Conservation (phyloP, 1,140 invertebrate genomes). For the Drosophila nasuta region DNA sequence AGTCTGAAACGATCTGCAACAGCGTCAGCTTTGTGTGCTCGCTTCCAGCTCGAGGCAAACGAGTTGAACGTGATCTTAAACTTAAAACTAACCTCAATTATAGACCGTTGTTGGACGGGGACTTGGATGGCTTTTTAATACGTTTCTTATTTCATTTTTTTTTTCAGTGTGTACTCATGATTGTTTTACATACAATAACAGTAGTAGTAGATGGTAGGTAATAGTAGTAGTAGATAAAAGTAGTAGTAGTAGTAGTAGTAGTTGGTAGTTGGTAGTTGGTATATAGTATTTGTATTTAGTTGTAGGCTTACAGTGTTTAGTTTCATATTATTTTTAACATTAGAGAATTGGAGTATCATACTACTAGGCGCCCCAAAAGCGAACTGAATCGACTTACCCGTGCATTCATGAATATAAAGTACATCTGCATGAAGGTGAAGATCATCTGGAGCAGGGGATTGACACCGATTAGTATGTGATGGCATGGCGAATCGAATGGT, state of each 20-base stretch:
- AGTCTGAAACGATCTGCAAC: not conserved
- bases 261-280: slow-evolving; percentile 41
- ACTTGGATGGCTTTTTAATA: slow-evolving; percentile 36
- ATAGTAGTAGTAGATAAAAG: slow-evolving; percentile 43
- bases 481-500: slow-evolving; percentile 94
- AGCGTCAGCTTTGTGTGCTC: not conserved
- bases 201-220: slow-evolving; percentile 33
- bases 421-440: slow-evolving; percentile 99
- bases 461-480: slow-evolving; percentile 94
- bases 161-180: slow-evolving; percentile 57
- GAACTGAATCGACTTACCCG: slow-evolving; percentile 89
- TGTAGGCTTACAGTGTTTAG: slow-evolving; percentile 67
- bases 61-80: slow-evolving; percentile 38
- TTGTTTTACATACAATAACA: slow-evolving; percentile 61
- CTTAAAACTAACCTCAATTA: slow-evolving; percentile 68
- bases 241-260: slow-evolving; percentile 47
- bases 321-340: not conserved
- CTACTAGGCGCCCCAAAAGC: slow-evolving; percentile 10
- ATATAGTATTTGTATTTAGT: not conserved
- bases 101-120: slow-evolving; percentile 39
- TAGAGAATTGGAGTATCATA: slow-evolving; percentile 25
- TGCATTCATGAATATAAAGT: slow-evolving; percentile 99
- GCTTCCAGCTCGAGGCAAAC: slow-evolving; percentile 7
- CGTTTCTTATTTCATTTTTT: slow-evolving; percentile 3
- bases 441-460: slow-evolving; percentile 97